phyloP scores from a whole-genome alignment of 2,113 vertebrate genomes.

The Neoarius graeffei region DNA sequence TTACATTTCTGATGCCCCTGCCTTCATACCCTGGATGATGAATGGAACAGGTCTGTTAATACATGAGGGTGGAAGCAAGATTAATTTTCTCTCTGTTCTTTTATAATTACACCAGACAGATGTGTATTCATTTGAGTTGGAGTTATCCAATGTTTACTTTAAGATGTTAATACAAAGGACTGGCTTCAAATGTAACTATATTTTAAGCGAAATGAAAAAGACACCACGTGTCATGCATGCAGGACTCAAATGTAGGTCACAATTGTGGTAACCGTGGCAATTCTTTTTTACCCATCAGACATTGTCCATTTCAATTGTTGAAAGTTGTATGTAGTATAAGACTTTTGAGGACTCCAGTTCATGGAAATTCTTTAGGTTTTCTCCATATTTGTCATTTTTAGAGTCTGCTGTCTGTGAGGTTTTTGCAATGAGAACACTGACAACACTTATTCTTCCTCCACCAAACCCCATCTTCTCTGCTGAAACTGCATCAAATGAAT shows the following conservation, averaged over 20 bases:
- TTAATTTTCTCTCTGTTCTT: constrained; percentile 64
- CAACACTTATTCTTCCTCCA: neutral
- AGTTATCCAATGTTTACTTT: constrained; percentile 23
- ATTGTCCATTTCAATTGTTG: neutral
- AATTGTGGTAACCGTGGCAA: neutral
- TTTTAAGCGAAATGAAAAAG: constrained; percentile 10
- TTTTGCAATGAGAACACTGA: neutral
- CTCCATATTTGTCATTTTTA: neutral
- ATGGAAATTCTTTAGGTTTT: neutral
- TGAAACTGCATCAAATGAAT: neutral
- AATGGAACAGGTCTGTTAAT: constrained; percentile 45
- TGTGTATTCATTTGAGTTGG: constrained; percentile 63
- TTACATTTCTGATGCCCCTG: constrained; percentile 13
- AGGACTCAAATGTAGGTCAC: neutral
- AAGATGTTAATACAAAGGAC: constrained; percentile 57
- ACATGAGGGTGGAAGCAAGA: constrained; percentile 45
- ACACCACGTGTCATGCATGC: neutral
- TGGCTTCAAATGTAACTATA: constrained; percentile 45
- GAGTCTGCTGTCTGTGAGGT: neutral
- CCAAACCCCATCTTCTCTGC: neutral
- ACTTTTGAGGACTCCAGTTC: neutral
- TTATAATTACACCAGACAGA: constrained; percentile 64
- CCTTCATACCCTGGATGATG: constrained; percentile 25
- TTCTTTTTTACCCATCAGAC: neutral
- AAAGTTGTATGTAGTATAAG: neutral